Percentiles rank a stretch among this genome's conserved stretches.
Conservation (phyloP, 2,797 vertebrate species). For the Betta splendens region DNA sequence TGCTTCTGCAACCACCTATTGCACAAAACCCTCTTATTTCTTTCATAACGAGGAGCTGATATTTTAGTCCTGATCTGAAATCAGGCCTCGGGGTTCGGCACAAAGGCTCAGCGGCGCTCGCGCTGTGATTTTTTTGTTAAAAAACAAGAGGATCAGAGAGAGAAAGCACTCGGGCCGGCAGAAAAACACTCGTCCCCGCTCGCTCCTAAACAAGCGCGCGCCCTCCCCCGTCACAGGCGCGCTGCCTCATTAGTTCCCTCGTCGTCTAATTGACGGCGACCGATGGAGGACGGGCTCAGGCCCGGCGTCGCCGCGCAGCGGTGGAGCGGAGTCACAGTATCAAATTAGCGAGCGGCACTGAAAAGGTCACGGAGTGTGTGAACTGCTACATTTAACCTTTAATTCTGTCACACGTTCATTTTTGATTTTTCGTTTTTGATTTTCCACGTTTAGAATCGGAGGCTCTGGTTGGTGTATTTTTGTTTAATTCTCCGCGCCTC, state of each 20-base stretch:
- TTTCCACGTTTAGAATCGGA: background rate
- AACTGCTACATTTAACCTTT: slow-evolving; percentile 21
- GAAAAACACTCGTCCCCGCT: slow-evolving; percentile 29
- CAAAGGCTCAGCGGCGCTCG: slow-evolving; percentile 24
- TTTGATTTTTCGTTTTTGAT: background rate
- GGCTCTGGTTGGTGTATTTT: background rate
- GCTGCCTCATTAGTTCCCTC: slow-evolving; percentile 32
- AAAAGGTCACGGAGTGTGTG: slow-evolving; percentile 25
- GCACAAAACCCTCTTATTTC: slow-evolving; percentile 23
- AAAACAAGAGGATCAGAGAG: slow-evolving; percentile 6
- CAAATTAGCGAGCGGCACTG: background rate
- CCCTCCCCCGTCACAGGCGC: slow-evolving; percentile 8
- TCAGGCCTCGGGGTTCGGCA: slow-evolving; percentile 26
- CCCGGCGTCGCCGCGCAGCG: slow-evolving; percentile 8
- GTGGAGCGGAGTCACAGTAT: slow-evolving; percentile 1
- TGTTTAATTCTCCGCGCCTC: background rate
- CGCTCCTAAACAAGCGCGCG: slow-evolving; percentile 12
- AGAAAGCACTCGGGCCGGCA: slow-evolving; percentile 14
- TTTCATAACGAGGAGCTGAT: slow-evolving; percentile 5
- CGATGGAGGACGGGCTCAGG: background rate
- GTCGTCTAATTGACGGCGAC: slow-evolving; percentile 40
- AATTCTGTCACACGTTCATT: background rate
- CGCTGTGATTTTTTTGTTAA: background rate
- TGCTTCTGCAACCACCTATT: background rate
- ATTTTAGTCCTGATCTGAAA: slow-evolving; percentile 27